Evolutionary conservation across 2,888 invertebrate genomes (phyloP).

Genomic region (Autographa pulchrina): DNA sequence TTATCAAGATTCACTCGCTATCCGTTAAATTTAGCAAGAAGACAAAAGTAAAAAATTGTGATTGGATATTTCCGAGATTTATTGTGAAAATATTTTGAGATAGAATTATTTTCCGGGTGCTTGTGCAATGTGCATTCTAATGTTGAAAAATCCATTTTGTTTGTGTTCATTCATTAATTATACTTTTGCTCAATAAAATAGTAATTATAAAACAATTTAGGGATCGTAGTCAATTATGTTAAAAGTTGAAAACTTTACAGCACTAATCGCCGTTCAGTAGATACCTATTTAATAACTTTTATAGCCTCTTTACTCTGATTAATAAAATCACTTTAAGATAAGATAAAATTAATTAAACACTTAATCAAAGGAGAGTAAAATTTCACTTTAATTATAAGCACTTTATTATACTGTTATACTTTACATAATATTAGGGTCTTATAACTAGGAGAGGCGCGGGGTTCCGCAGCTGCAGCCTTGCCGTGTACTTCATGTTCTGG

Average conservation of each 20-base stretch:
- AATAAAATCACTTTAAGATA: neutral
- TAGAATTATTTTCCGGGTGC: neutral
- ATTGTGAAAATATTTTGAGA: neutral
- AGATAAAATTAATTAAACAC: neutral
- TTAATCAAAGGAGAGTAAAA: conserved; percentile 5
- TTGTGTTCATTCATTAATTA: neutral
- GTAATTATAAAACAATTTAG: neutral
- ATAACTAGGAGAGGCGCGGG: conserved; percentile 78
- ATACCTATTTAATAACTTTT: neutral
- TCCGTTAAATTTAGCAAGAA: neutral
- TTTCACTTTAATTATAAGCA: conserved; percentile 24
- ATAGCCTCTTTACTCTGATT: neutral
- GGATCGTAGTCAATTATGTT: neutral
- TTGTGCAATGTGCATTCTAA: neutral
- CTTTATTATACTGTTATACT: conserved; percentile 39
- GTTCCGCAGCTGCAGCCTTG: conserved; percentile 87
- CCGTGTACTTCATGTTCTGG: conserved; percentile 90
- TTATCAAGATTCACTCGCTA: neutral
- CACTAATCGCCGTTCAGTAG: neutral
- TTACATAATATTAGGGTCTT: conserved; percentile 66
- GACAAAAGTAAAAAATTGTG: neutral
- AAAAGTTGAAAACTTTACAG: neutral
- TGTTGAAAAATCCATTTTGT: neutral
- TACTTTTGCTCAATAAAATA: neutral
- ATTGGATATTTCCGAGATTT: neutral